phyloP scores from a whole-genome alignment of 2,888 invertebrate genomes.

The Calameuta filiformis region DNA sequence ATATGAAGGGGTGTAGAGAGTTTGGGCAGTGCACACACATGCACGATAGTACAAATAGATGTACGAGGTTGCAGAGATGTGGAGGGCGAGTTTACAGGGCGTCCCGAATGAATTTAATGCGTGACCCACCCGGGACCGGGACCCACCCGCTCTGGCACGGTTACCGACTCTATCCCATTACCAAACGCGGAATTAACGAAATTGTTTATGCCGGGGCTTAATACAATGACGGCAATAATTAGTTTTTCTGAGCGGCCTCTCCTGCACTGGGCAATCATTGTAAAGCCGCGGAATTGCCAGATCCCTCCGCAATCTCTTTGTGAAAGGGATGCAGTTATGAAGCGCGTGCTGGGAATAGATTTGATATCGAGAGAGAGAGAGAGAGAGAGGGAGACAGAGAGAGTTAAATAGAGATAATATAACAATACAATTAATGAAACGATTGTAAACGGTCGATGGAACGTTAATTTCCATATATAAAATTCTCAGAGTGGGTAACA shows the following conservation, averaged over 20 bases:
- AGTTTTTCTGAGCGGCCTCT: conserved; percentile 25
- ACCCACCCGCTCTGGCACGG: neutral
- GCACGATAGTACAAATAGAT: neutral
- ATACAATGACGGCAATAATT: conserved; percentile 31
- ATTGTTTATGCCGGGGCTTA: conserved; percentile 31
- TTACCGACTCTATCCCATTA: conserved; percentile 17
- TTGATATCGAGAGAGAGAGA: neutral
- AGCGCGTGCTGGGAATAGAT: neutral
- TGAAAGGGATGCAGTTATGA: neutral
- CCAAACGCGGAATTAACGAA: conserved; percentile 29
- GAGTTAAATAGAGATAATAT: neutral
- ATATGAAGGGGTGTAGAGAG: neutral
- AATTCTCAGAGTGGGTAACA: neutral
- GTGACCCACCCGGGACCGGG: neutral
- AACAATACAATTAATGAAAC: neutral
- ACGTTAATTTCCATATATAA: neutral
- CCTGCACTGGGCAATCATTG: conserved; percentile 20
- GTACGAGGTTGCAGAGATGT: neutral
- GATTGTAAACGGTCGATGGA: neutral
- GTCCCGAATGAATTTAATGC: conserved; percentile 22
- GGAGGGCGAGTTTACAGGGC: neutral
- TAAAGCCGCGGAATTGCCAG: neutral
- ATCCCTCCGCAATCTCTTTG: neutral
- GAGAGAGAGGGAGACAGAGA: no score
- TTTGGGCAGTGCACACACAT: neutral